phyloP scores from a whole-genome alignment of 1,140 invertebrate species.

The Drosophila seguyi region DNA sequence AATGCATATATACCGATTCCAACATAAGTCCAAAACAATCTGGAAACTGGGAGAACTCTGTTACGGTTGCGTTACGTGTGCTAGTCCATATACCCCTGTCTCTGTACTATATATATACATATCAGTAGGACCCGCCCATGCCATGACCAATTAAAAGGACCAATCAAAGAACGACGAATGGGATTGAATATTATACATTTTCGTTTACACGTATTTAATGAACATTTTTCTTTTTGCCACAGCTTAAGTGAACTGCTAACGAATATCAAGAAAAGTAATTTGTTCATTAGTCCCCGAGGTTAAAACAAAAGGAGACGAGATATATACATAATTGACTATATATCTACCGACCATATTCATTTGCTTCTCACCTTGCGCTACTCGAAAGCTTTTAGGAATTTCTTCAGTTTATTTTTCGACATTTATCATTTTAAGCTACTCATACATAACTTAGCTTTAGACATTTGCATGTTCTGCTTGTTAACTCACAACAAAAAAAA shows the following conservation, averaged over 20 bases:
- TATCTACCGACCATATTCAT: slow-evolving; percentile 49
- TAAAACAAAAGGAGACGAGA: slow-evolving; percentile 23
- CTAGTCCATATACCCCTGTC: slow-evolving; percentile 50
- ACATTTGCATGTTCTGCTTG: slow-evolving; percentile 75
- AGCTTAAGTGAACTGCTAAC: slow-evolving; percentile 59
- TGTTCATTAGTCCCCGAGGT: slow-evolving; percentile 73
- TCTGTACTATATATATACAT: not conserved
- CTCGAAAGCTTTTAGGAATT: slow-evolving; percentile 39
- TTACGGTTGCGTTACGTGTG: slow-evolving; percentile 68
- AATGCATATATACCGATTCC: slow-evolving; percentile 29
- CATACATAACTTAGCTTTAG: slow-evolving; percentile 58
- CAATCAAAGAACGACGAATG: slow-evolving; percentile 66
- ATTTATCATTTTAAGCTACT: slow-evolving; percentile 50
- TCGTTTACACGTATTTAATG: slow-evolving; percentile 86
- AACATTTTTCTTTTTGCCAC: slow-evolving; percentile 84
- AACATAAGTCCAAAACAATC: slow-evolving; percentile 38
- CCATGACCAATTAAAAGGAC: slow-evolving; percentile 44
- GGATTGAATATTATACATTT: slow-evolving; percentile 86
- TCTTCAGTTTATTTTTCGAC: slow-evolving; percentile 38
- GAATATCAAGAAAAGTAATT: slow-evolving; percentile 66
- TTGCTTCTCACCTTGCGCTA: slow-evolving; percentile 61
- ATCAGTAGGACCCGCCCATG: slow-evolving; percentile 45
- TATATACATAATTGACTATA: slow-evolving; percentile 20
- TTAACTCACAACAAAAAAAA: slow-evolving; percentile 32
- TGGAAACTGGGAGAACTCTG: slow-evolving; percentile 48